Base-by-base conservation (phyloP, 2,797 vertebrate species). In the Oreonectes daqikongensis region DNA sequence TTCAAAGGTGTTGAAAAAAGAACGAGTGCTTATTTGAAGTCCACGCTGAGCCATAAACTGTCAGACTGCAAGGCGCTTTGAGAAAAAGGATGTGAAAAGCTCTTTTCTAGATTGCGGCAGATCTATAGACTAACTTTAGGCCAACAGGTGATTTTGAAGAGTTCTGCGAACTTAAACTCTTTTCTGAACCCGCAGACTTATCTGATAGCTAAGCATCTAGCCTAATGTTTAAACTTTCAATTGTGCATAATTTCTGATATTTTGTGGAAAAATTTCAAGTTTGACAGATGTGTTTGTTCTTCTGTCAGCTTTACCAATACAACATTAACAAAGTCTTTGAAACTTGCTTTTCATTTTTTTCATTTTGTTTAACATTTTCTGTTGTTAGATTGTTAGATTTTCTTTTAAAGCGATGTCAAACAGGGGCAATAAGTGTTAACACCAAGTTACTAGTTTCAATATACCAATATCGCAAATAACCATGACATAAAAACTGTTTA, bases 21-120 rank as follows among this genome's bases (percentile, higher is more conserved):
- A 42, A 69, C 35, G 4, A 38, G 20, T 14, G 15, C 3, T n/a
- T 55, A 67, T 55, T 17, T 52, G 26, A 60, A 67, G 72, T 24
- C 5, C 67, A 79, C n/a, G 72, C 52, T 71, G 72, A 48, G 46
- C 61, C 59, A 40, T 55, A 72, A 79, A 68, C 63, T 48, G 72
- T 53, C 30, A 22, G 26, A 26, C 57, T 63, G 71, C 76, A 24
- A 44, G 50, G 24, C 3, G 10, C 18, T 53, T 78, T 67, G 30
- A 30, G 26, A 9, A 22, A 12, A 70, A 42, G 55, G 3, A 28
- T 69, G 69, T 61, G 46, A 66, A 71, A 32, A 59, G 52, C 55
- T 50, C 57, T 64, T 24, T 24, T 44, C 28, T 9, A 14, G 50
- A 64, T 22, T 35, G 53, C 42, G 17, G 26, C 66, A 46, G 64